These are phyloP conservation scores for Microctenopoma stevenorrisi DNA, from an alignment of 2,797 vertebrate genomes.

Conservation along the genomic window DNA sequence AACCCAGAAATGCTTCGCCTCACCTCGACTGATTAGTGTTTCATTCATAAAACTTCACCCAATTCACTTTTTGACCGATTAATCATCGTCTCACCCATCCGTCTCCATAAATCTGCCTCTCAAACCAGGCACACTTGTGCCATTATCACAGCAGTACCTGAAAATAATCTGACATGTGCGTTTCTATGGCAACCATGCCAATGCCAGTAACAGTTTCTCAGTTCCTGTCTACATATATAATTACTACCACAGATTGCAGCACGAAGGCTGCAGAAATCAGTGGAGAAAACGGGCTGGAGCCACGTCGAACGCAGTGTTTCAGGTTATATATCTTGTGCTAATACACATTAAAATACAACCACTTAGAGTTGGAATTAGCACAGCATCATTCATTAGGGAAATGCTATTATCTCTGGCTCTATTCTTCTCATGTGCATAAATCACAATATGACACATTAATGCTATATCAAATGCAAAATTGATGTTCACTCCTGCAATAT, in stretches of 20 bases:
- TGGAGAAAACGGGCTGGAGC: conserved; percentile 15
- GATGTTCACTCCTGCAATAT: background rate
- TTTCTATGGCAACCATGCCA: conserved; percentile 83
- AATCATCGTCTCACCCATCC: conserved; percentile 15
- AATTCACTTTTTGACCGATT: conserved; percentile 13
- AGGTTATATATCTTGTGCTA: conserved; percentile 8
- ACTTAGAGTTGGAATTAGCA: background rate
- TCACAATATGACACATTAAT: background rate
- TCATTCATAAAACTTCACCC: conserved; percentile 25
- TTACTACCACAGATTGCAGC: conserved; percentile 63
- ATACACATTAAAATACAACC: background rate
- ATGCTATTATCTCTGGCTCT: background rate
- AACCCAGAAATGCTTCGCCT: background rate
- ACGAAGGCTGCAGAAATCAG: conserved; percentile 48
- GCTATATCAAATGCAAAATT: background rate
- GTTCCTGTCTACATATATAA: conserved; percentile 79
- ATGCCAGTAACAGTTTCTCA: conserved; percentile 74
- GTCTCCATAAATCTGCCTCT: conserved; percentile 27
- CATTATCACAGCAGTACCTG: conserved; percentile 73
- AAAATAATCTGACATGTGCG: conserved; percentile 78
- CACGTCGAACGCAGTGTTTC: background rate
- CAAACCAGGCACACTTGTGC: conserved; percentile 44
- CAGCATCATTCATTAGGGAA: background rate
- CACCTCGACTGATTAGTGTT: background rate
- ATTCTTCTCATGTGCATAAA: background rate